Base-by-base conservation (phyloP, 2,113 vertebrate genomes). In the Datnioides undecimradiatus region DNA sequence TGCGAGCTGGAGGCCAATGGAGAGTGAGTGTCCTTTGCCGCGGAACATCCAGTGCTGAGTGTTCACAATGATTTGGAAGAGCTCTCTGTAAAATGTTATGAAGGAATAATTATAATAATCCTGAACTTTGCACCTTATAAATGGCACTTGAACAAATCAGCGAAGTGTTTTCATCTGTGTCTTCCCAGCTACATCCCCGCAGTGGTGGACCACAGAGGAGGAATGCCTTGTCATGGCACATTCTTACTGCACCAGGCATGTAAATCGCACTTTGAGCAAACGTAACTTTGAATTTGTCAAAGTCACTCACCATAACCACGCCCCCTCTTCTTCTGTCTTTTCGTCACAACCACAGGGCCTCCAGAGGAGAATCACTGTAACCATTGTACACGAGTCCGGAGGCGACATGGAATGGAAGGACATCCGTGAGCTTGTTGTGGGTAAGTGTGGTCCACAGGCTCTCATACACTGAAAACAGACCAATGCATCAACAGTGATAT, bases 1-100 rank as follows among this genome's bases (percentile, higher is more conserved):
- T 99, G 97, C 4, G 98, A 99, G 90, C 96, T 99, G 89, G 98
- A 99, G 81, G 97, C 98, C 76, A 99, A 96, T 0, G 98, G 98
- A 88, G 98, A 99, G 98, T 99, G 80, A 96, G 98, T 97, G 58
- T 36, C 27, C 34, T 0, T 3, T 36, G 19, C 73, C 36, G 1
- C 8, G 4, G 49, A n/a, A 51, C 55, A 58, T 23, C 16, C 8
- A 16, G n/a, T 13, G n/a, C 17, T 41, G 34, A 11, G 10, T 43
- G 48, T 48, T 36, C 41, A 3, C 46, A 36, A 52, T 68, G 14
- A 27, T 54, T 45, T 51, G 7, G 29, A 13, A 34, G 19, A 59
- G 31, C 5, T 72, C 31, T 34, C 11, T 19, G 33, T 58, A 1
- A 57, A 68, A 63, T 46, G 1, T 33, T 58, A 27, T 71, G 6